These are phyloP conservation scores for Germaria angustata DNA, from an alignment of 2,888 invertebrate genomes.

Conservation along the genomic window DNA sequence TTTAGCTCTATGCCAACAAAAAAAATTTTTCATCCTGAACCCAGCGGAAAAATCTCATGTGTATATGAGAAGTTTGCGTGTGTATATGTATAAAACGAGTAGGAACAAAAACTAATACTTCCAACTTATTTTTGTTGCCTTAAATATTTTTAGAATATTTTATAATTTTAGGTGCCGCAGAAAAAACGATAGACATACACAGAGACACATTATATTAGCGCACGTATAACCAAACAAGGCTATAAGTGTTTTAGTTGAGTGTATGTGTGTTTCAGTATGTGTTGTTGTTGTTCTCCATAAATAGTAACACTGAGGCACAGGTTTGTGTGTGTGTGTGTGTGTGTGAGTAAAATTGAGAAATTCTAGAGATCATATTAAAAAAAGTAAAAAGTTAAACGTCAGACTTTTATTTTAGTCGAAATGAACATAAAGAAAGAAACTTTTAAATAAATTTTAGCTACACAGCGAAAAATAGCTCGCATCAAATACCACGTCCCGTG, in stretches of 20 bases:
- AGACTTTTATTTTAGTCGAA: conserved; percentile 44
- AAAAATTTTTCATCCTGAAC: background rate
- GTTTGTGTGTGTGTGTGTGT: background rate
- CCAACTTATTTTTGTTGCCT: conserved; percentile 10
- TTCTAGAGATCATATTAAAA: conserved; percentile 37
- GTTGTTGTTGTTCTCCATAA: conserved; percentile 74
- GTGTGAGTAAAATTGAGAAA: conserved; percentile 5
- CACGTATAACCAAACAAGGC: conserved; percentile 1
- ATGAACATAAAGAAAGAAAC: background rate
- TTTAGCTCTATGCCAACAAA: conserved; percentile 36
- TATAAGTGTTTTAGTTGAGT: background rate
- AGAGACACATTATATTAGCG: conserved; percentile 13
- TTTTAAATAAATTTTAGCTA: conserved; percentile 23
- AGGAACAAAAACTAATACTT: background rate
- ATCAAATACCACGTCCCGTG: conserved; percentile 23
- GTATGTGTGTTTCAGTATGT: background rate
- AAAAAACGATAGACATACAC: conserved; percentile 44
- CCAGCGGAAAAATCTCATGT: conserved; percentile 3
- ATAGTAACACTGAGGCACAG: conserved; percentile 70
- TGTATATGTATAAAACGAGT: background rate
- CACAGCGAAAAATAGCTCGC: conserved; percentile 45
- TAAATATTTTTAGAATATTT: conserved; percentile 62
- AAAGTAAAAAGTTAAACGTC: conserved; percentile 34
- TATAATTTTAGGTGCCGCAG: conserved; percentile 62
- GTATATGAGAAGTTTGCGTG: background rate